Percentiles rank a stretch among this genome's conserved stretches.
Evolutionary conservation across 2,113 vertebrate genomes (phyloP).

Genomic region (Nanorana parkeri): DNA sequence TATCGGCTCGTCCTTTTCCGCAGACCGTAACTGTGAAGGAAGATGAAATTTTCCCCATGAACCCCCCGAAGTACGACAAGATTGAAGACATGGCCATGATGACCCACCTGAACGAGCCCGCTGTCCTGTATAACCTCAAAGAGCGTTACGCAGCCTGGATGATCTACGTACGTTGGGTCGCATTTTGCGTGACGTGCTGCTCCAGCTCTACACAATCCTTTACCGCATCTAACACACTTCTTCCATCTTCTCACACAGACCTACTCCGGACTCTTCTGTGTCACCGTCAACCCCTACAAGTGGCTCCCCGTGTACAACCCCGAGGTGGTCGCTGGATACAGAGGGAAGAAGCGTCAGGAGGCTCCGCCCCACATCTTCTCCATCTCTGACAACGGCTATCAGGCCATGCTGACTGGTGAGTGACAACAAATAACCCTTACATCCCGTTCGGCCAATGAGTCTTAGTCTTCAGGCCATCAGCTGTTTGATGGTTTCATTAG

Average conservation of each 20-base stretch:
- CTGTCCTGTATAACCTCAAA: constrained; percentile 81
- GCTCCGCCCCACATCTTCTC: constrained; percentile 88
- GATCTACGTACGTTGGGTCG: constrained; percentile 73
- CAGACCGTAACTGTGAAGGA: constrained; percentile 83
- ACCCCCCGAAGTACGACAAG: constrained; percentile 85
- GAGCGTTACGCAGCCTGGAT: constrained; percentile 80
- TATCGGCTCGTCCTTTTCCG: background rate
- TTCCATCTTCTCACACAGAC: constrained; percentile 64
- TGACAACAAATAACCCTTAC: background rate
- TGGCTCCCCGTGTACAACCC: constrained; percentile 78
- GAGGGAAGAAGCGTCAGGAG: constrained; percentile 86
- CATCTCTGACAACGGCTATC: constrained; percentile 71
- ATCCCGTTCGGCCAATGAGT: too few relatives aligned
- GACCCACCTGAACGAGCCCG: constrained; percentile 84
- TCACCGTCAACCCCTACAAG: constrained; percentile 77
- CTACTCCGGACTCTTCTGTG: constrained; percentile 79
- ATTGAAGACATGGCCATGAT: constrained; percentile 92
- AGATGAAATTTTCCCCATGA: constrained; percentile 82
- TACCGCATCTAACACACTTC: too few relatives aligned
- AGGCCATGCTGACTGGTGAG: constrained; percentile 56
- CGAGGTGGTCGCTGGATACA: constrained; percentile 71
- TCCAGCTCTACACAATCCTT: too few relatives aligned
- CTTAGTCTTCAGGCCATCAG: too few relatives aligned
- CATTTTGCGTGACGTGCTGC: too few relatives aligned
- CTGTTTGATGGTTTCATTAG: too few relatives aligned